Evolutionary conservation across 1,140 invertebrate species (phyloP).

Genomic region (Lerema accius): DNA sequence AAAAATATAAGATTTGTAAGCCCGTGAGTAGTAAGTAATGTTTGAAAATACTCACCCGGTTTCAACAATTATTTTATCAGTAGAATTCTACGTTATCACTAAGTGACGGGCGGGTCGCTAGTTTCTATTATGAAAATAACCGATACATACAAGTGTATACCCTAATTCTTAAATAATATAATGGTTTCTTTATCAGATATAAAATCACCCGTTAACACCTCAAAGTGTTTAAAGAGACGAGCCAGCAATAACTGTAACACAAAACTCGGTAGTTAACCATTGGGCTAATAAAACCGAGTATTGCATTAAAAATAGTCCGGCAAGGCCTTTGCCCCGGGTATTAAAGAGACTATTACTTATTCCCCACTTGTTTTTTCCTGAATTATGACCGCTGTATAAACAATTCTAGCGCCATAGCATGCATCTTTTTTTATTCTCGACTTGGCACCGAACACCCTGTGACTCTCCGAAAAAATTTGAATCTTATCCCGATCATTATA

Average conservation of each 20-base stretch:
- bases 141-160: no score
- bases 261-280: constrained; percentile 20
- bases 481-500: constrained; percentile 14
- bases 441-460: constrained; percentile 30
- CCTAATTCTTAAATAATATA: no score
- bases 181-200: no score
- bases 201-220: constrained; percentile 1
- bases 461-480: background rate
- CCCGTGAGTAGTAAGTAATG: no score
- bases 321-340: constrained; percentile 24
- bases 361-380: constrained; percentile 40
- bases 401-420: constrained; percentile 45
- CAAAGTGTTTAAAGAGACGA: constrained; percentile 10
- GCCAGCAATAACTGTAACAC: constrained; percentile 21
- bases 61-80: no score
- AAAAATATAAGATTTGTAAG: no score
- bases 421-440: constrained; percentile 39
- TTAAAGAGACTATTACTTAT: constrained; percentile 35
- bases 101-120: no score
- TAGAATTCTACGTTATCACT: no score
- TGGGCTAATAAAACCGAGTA: constrained; percentile 20
- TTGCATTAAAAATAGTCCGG: constrained; percentile 26
- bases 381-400: constrained; percentile 46
- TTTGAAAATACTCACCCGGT: no score
- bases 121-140: no score